A percentile compares a stretch with the other conserved stretches of the same genome.
Conservation (phyloP, 2,888 invertebrate species). For the Mesochorus sp. region DNA sequence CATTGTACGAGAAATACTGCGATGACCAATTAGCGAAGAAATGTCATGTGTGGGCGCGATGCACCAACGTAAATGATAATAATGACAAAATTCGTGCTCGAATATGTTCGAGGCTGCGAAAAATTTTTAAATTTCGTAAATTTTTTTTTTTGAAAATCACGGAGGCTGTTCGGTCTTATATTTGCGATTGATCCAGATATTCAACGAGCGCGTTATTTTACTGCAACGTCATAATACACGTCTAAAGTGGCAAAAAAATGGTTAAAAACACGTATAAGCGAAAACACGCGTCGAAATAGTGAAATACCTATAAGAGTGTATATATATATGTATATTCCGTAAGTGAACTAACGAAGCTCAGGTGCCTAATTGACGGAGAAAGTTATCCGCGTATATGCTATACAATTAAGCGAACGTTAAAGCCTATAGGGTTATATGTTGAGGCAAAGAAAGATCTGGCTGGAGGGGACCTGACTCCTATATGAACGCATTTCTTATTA, state of each 20-base stretch:
- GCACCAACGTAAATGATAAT: not conserved
- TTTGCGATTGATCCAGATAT: no score
- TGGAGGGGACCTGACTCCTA: conserved; percentile 14
- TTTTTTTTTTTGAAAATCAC: no score
- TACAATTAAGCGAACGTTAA: conserved; percentile 63
- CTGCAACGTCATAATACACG: no score
- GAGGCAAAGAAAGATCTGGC: conserved; percentile 31
- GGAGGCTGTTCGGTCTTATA: no score
- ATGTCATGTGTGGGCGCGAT: conserved; percentile 25
- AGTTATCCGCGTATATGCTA: conserved; percentile 65
- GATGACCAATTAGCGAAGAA: conserved; percentile 23
- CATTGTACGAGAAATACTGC: conserved; percentile 1
- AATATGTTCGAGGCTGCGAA: not conserved
- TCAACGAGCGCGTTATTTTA: no score
- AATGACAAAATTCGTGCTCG: no score
- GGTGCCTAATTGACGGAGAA: conserved; percentile 71
- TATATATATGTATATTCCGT: not conserved
- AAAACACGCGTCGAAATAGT: not conserved
- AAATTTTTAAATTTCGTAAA: not conserved
- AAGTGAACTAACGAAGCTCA: conserved; percentile 64
- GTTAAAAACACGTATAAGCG: not conserved
- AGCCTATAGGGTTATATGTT: conserved; percentile 53
- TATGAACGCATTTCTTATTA: conserved; percentile 18
- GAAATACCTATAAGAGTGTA: not conserved
- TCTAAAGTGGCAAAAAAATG: no score